Evolutionary conservation across 2,888 invertebrate genomes (phyloP).

Genomic region (Frankliniella fusca): DNA sequence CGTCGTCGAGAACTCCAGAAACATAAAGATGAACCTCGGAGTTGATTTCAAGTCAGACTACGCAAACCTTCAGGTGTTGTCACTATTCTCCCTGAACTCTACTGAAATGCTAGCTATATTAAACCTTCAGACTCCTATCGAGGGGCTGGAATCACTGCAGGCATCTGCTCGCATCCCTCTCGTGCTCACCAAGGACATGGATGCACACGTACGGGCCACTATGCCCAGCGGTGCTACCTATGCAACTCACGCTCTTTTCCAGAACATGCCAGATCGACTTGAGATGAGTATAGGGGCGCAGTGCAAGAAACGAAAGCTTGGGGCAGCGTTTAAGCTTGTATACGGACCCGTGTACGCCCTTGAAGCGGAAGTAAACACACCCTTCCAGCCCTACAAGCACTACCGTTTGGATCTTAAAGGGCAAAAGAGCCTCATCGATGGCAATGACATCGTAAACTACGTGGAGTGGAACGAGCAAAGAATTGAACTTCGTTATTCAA

Average conservation of each 20-base stretch:
- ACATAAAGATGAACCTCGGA: not conserved
- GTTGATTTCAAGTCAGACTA: not conserved
- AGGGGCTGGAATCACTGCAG: slow-evolving; percentile 29
- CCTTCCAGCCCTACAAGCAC: slow-evolving; percentile 33
- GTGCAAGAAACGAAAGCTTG: slow-evolving; percentile 32
- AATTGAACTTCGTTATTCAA: slow-evolving; percentile 39
- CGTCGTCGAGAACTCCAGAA: not conserved
- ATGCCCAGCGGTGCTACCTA: slow-evolving; percentile 34
- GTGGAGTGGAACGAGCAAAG: slow-evolving; percentile 40
- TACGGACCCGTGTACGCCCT: slow-evolving; percentile 32
- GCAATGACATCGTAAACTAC: slow-evolving; percentile 36
- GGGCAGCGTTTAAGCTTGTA: slow-evolving; percentile 32
- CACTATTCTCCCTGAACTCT: slow-evolving; percentile 21
- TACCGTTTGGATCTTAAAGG: slow-evolving; percentile 38
- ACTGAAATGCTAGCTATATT: slow-evolving; percentile 23
- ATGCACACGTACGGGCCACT: slow-evolving; percentile 32
- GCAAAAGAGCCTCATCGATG: slow-evolving; percentile 35
- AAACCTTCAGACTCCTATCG: slow-evolving; percentile 29
- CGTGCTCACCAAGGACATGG: slow-evolving; percentile 31
- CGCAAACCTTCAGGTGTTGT: not conserved
- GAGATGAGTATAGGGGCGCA: slow-evolving; percentile 32
- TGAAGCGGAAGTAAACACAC: slow-evolving; percentile 35
- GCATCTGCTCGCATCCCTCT: slow-evolving; percentile 32
- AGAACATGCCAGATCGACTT: slow-evolving; percentile 30
- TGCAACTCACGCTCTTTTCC: slow-evolving; percentile 32